Evolutionary conservation across 1,140 invertebrate genomes (phyloP), one percentile per base, ranked within the genome.

Genomic region (Rhagoletis zephyria): DNA sequence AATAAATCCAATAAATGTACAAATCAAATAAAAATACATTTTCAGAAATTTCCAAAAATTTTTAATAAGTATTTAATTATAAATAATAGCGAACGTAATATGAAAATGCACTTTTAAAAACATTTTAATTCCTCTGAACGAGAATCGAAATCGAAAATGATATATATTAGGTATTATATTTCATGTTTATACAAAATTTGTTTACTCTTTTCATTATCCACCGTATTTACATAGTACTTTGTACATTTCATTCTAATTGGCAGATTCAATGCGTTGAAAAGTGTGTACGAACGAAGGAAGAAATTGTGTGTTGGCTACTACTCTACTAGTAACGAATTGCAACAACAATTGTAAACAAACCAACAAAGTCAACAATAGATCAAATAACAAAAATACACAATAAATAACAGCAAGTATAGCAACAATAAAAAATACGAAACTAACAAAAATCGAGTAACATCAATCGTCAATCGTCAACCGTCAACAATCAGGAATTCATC

Each of bases 381-480:
- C 74, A 81, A 81, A 19, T 81, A 74, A 42, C 70, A 74, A 45
- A 48, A 74, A 74, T 48, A 74, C 40, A 74, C 42, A 74, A 74
- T 74, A 74, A 19, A 74, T 74, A 74, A 74, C 70, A 16, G 70
- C 64, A 74, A 74, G 48, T 74, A 48, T 74, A 74, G 16, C 70
- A 74, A 74, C 40, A 74, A 74, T 74, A 74, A 74, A 48, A 30
- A 51, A 45, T 42, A 74, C 64, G 9, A 40, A 67, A 67, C 64
- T 67, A 3, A 74, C 70, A 51, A 48, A 74, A 48, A 74, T 48
- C 70, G 70, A 74, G 70, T 42, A 74, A 45, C 70, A 74, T 74
- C 70, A 74, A 74, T 74, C 70, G 70, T 74, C 70, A 74, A 74
- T 74, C 70, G 70, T 74, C 70, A 74, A 74, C 3, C 70, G 45